Percentiles rank a stretch among this genome's conserved stretches.
Evolutionary conservation across 2,888 invertebrate genomes (phyloP).

Genomic region (Oscheius sp.): DNA sequence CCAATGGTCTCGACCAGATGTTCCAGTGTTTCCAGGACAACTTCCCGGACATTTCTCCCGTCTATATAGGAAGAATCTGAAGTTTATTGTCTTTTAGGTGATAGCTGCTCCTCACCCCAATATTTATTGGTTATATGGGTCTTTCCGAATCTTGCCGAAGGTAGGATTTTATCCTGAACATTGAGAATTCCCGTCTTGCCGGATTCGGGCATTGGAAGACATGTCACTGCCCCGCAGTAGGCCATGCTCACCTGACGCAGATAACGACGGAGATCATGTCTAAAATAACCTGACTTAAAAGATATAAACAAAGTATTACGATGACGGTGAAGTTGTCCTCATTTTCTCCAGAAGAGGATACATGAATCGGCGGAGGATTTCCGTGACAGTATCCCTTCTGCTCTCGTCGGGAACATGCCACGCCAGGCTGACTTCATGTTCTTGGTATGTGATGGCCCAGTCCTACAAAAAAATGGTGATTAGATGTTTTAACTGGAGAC

Average conservation of each 20-base stretch:
- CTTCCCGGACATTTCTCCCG: conserved; percentile 32
- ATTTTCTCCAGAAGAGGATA: conserved; percentile 41
- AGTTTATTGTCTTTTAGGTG: not conserved
- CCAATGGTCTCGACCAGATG: conserved; percentile 8
- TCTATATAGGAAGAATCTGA: conserved; percentile 34
- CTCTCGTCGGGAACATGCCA: conserved; percentile 44
- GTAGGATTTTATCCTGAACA: conserved; percentile 12
- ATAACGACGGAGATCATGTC: conserved; percentile 24
- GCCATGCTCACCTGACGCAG: conserved; percentile 28
- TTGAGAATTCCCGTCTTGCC: conserved; percentile 19
- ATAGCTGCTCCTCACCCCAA: conserved; percentile 26
- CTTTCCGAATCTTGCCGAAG: not conserved
- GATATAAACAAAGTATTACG: conserved; percentile 23
- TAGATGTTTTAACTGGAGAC: not conserved
- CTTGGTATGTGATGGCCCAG: conserved; percentile 43
- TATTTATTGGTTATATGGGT: conserved; percentile 21
- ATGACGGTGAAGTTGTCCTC: conserved; percentile 23
- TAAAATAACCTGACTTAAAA: not conserved
- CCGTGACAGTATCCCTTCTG: conserved; percentile 33
- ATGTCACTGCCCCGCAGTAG: conserved; percentile 30
- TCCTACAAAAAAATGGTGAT: conserved; percentile 26
- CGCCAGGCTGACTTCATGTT: conserved; percentile 34
- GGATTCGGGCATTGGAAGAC: conserved; percentile 26
- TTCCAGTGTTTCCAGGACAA: conserved; percentile 12
- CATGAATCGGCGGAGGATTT: conserved; percentile 40